Evolutionary conservation across 2,888 invertebrate genomes (phyloP).

Genomic region (Amphipoea oculea): DNA sequence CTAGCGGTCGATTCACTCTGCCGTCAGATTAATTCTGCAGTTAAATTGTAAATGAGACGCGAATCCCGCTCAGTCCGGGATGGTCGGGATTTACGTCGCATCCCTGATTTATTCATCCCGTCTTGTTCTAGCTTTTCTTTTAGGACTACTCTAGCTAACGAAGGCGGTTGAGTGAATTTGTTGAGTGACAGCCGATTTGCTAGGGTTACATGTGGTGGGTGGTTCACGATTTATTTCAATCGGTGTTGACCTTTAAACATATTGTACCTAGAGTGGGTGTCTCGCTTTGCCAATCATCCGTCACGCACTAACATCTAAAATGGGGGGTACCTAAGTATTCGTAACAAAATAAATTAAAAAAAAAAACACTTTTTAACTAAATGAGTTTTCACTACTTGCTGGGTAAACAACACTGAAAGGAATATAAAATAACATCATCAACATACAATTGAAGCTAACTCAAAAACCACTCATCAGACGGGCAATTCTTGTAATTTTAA

Average conservation of each 20-base stretch:
- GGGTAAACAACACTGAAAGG: neutral
- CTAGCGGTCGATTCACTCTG: slow-evolving; percentile 59
- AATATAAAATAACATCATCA: neutral
- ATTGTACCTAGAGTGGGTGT: neutral
- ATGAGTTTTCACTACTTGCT: neutral
- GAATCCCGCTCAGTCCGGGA: slow-evolving; percentile 30
- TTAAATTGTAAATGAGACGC: slow-evolving; percentile 67
- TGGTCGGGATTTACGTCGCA: slow-evolving; percentile 58
- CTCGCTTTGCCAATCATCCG: neutral
- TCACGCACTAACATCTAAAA: neutral
- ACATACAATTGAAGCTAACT: neutral
- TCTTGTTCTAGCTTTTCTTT: slow-evolving; percentile 58
- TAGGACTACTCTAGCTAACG: slow-evolving; percentile 59
- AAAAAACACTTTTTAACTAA: neutral
- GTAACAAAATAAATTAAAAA: neutral
- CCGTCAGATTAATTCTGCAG: slow-evolving; percentile 64
- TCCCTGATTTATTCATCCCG: slow-evolving; percentile 60
- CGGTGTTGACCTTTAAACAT: slow-evolving; percentile 1
- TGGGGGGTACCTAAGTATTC: neutral
- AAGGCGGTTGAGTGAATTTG: slow-evolving; percentile 51
- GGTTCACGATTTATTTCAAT: slow-evolving; percentile 13
- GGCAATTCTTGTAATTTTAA: too few species aligned
- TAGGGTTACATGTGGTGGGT: slow-evolving; percentile 5
- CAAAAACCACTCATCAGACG: too few species aligned
- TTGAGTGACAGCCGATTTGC: slow-evolving; percentile 54